Conservation (phyloP, 2,113 vertebrate species). For the Dasyurus viverrinus region DNA sequence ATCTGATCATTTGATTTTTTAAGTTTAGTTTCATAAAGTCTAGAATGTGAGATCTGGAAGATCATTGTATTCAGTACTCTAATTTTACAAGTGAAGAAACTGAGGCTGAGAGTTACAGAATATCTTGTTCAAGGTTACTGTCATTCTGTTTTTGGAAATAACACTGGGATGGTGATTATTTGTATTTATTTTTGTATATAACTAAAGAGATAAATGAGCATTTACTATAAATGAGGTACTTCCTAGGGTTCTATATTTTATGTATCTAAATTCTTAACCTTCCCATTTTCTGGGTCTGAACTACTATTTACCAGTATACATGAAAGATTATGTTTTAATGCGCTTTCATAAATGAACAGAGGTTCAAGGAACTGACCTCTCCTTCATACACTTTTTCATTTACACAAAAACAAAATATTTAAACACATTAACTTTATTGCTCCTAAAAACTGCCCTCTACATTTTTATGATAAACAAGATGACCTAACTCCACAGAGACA, state of each 20-base stretch:
- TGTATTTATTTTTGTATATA: conserved; percentile 1
- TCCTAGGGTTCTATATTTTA: neutral
- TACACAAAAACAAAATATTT: conserved; percentile 38
- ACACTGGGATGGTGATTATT: conserved; percentile 34
- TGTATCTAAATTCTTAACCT: neutral
- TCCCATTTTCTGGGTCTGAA: neutral
- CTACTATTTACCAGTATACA: neutral
- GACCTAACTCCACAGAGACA: neutral
- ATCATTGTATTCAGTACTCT: neutral
- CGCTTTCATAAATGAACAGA: neutral
- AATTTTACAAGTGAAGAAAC: neutral
- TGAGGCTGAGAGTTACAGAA: conserved; percentile 6
- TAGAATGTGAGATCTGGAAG: neutral
- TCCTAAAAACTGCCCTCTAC: neutral
- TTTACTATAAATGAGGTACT: neutral
- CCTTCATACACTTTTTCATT: neutral
- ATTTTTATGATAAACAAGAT: neutral
- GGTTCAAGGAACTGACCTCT: neutral
- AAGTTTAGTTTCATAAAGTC: neutral
- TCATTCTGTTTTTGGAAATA: conserved; percentile 49
- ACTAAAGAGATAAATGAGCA: neutral
- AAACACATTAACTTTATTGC: neutral
- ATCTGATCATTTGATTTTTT: neutral
- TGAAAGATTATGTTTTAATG: conserved; percentile 31
- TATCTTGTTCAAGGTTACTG: conserved; percentile 4